These are phyloP conservation scores for Petrocephalus schoutedeni DNA, from an alignment of 2,797 vertebrate species.

Conservation along the genomic window DNA sequence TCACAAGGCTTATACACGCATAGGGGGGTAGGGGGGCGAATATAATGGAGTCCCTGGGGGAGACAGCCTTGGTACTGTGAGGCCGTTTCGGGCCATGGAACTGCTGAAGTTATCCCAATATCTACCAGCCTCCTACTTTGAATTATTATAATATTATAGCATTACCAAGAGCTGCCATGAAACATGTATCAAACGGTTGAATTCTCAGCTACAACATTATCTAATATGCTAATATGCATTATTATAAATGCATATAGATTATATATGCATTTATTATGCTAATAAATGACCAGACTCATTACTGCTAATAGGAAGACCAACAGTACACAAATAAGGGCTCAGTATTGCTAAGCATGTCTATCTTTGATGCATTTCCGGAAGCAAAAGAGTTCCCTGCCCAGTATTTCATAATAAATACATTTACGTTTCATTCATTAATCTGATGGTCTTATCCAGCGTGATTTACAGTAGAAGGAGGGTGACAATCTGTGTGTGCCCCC, in stretches of 20 bases:
- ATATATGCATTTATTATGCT: not conserved
- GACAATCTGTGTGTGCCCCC: not conserved
- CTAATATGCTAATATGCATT: too few relatives aligned
- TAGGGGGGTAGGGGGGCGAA: too few relatives aligned
- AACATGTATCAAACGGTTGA: too few relatives aligned
- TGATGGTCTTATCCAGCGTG: not conserved
- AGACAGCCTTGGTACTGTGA: not conserved
- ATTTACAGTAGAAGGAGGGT: not conserved
- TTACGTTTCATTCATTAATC: not conserved
- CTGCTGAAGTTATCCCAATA: not conserved
- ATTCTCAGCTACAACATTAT: not conserved
- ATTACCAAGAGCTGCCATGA: not conserved
- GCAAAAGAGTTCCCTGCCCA: not conserved
- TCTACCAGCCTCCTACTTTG: not conserved
- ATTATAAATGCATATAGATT: too few relatives aligned
- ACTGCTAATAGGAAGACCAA: not conserved
- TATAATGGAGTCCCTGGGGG: not conserved
- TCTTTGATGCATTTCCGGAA: too few relatives aligned
- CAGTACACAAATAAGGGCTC: not conserved
- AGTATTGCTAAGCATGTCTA: not conserved
- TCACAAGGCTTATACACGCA: not conserved
- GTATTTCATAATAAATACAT: not conserved
- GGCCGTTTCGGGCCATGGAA: not conserved
- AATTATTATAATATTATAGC: not conserved
- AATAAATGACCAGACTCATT: not conserved